A percentile compares a stretch with the other conserved stretches of the same genome.
phyloP scores from a whole-genome alignment of 2,797 vertebrate genomes.

The Arrhamphus sclerolepis region DNA sequence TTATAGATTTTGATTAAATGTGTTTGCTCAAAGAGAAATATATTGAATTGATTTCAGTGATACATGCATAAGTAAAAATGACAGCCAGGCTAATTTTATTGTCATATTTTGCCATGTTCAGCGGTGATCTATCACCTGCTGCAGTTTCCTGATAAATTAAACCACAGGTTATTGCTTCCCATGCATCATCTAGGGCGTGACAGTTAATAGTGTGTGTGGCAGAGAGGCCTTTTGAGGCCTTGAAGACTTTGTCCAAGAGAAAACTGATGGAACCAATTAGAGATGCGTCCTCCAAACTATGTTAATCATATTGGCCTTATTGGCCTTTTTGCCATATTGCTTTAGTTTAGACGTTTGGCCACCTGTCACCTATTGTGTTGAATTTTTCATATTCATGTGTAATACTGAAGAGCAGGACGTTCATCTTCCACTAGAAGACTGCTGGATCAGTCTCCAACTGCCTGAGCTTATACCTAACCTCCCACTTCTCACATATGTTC shows the following conservation, averaged over 20 bases:
- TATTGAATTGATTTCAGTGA: conserved; percentile 39
- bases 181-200: conserved; percentile 62
- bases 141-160: conserved; percentile 51
- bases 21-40: conserved; percentile 18
- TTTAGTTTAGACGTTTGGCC: not conserved
- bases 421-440: not conserved
- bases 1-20: conserved; percentile 22
- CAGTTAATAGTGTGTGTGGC: conserved; percentile 40
- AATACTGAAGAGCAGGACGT: not conserved
- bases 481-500: too few species aligned
- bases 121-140: conserved; percentile 50
- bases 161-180: conserved; percentile 61
- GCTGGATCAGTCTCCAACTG: not conserved
- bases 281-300: conserved; percentile 8
- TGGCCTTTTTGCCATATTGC: conserved; percentile 1
- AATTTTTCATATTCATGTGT: conserved; percentile 11
- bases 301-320: conserved; percentile 35
- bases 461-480: too few species aligned
- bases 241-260: conserved; percentile 25
- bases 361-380: not conserved
- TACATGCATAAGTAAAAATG: conserved; percentile 32
- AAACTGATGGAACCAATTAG: conserved; percentile 29
- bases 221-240: conserved; percentile 49
- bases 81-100: conserved; percentile 52
- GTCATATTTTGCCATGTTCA: conserved; percentile 28